Conservation (phyloP, 2,797 vertebrate species). For the Amazona finschi region DNA sequence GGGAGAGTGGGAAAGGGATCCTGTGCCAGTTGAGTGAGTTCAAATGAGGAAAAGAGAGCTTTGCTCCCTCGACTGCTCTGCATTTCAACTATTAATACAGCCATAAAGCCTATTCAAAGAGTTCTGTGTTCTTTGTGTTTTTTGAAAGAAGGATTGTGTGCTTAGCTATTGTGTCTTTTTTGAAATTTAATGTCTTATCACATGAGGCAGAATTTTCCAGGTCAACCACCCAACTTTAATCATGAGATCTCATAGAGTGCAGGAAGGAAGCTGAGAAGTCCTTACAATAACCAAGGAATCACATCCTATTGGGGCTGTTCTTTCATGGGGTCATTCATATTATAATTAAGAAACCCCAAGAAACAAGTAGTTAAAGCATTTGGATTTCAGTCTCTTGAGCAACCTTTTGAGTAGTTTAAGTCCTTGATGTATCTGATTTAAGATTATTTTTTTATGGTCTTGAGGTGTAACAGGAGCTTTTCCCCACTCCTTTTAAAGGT, state of each 20-base stretch:
- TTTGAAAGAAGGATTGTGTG: slow-evolving; percentile 42
- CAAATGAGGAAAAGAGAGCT: slow-evolving; percentile 44
- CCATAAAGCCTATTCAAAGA: slow-evolving; percentile 50
- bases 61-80: neutral
- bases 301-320: slow-evolving; percentile 30
- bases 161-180: slow-evolving; percentile 51
- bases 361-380: neutral
- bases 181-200: slow-evolving; percentile 45
- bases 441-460: neutral
- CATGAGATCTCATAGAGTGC: neutral
- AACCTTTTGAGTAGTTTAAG: neutral
- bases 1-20: slow-evolving; percentile 38
- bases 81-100: slow-evolving; percentile 40
- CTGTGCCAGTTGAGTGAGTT: slow-evolving; percentile 38
- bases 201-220: slow-evolving; percentile 58
- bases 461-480: neutral
- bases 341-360: slow-evolving; percentile 5
- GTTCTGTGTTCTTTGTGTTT: slow-evolving; percentile 29
- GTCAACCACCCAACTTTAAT: slow-evolving; percentile 55
- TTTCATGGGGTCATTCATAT: slow-evolving; percentile 31
- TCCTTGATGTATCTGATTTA: neutral
- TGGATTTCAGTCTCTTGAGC: neutral
- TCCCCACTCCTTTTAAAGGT: neutral
- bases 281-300: slow-evolving; percentile 49
- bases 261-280: slow-evolving; percentile 53